Conservation (phyloP, 2,113 vertebrate genomes). For the Fregetta grallaria region DNA sequence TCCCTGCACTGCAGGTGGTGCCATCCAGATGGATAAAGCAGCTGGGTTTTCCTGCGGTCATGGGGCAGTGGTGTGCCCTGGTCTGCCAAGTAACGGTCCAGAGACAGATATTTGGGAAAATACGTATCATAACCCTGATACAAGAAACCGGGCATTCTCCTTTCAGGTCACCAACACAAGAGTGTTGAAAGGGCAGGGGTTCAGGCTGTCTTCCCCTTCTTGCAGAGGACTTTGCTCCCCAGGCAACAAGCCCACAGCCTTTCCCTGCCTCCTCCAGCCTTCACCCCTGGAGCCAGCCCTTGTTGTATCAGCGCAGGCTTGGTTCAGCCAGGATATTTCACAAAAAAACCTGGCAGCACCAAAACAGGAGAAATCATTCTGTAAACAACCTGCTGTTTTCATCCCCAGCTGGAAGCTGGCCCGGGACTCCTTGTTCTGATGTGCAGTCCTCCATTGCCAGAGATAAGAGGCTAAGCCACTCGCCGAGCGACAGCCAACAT, state of each 20-base stretch:
- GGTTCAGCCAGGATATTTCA: not conserved
- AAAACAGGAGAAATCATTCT: fast-evolving
- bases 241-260: not conserved
- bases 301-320: fast-evolving
- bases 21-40: not conserved
- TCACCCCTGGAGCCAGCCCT: not conserved
- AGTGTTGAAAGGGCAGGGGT: not conserved
- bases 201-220: not conserved
- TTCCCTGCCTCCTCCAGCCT: not conserved
- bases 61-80: fast-evolving
- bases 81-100: fast-evolving
- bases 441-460: not conserved
- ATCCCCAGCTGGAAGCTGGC: not conserved
- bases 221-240: not conserved
- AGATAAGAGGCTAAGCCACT: not conserved
- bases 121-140: not conserved
- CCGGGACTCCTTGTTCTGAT: not conserved
- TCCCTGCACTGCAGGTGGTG: not conserved
- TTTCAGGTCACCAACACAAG: not conserved
- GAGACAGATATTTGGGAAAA: not conserved
- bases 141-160: not conserved
- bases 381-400: not conserved
- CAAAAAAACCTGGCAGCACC: not conserved
- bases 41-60: not conserved
- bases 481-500: fast-evolving